Evolutionary conservation across 2,113 vertebrate genomes (phyloP).

Genomic region (Psephotus haematonotus): DNA sequence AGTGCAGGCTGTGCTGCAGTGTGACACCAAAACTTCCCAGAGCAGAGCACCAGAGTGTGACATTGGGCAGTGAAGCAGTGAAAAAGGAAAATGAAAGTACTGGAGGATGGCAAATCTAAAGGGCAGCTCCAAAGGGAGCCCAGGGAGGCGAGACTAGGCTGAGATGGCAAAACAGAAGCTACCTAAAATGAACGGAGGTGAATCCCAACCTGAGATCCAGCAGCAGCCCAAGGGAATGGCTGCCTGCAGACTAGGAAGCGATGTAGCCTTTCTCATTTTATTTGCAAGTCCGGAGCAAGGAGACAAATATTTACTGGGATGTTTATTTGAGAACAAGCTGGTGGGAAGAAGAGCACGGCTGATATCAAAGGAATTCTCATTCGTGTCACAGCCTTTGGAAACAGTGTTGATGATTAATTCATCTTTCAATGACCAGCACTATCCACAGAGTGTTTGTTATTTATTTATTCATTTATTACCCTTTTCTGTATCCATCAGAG

Average conservation of each 20-base stretch:
- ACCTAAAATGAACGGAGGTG: not conserved
- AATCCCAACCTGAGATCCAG: not conserved
- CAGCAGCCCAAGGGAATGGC: not conserved
- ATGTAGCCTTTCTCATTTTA: not conserved
- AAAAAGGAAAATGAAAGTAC: not conserved
- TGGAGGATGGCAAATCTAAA: not conserved
- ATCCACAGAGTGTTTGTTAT: slow-evolving; percentile 59
- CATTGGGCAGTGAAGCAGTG: not conserved
- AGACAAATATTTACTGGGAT: slow-evolving; percentile 59
- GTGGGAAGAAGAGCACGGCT: slow-evolving; percentile 48
- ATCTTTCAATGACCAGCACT: slow-evolving; percentile 40
- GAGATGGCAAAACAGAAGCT: not conserved
- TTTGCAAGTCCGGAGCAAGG: not conserved
- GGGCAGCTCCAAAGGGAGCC: not conserved
- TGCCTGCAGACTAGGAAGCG: not conserved
- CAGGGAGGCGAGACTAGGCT: not conserved
- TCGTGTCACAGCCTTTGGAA: slow-evolving; percentile 40
- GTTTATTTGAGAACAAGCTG: slow-evolving; percentile 63
- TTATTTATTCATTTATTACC: slow-evolving; percentile 66
- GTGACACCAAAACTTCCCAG: not conserved
- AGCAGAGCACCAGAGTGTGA: not conserved
- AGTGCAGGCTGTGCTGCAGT: not conserved
- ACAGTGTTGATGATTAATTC: slow-evolving; percentile 39
- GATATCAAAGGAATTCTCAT: slow-evolving; percentile 62
- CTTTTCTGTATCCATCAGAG: slow-evolving; percentile 48